Evolutionary conservation across 2,797 vertebrate genomes (phyloP), one percentile per base, ranked within the genome.

Genomic region (Coccyzus lansbergi): DNA sequence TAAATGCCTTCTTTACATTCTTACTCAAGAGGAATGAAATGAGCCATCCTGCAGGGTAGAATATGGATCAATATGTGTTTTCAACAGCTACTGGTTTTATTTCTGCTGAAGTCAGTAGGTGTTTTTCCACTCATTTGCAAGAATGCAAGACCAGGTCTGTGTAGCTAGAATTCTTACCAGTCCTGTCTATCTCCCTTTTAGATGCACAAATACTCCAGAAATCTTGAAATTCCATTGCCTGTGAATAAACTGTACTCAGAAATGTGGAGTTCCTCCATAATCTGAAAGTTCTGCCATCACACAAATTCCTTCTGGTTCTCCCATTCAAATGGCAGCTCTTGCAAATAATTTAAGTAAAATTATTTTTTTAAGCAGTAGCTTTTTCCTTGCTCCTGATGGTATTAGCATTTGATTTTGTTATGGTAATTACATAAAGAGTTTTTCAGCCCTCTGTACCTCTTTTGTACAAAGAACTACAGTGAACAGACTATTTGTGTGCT

Each of bases 81-180:
- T 79, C 48, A 69, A 9, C 0, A 2, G 33, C 29, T 90, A 4
- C 24, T 82, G 33, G 22, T 58, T 83, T 92, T 67, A 65, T 90
- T 90, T 76, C 56, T 29, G 28, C 9, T n/a, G 31, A 80, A 90
- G 49, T 68, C 53, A 72, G 65, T 25, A 68, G 15, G n/a, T 62
- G 60, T 81, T 80, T 83, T 89, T 65, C n/a, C 72, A 78, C 58
- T 85, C 28, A 59, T 92, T 94, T 92, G 64, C 62, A 78, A 15
- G n/a, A 83, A 15, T 12, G 16, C 15, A 80, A 33, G 53, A 71
- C 83, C 20, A 77, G 14, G 22, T 34, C 53, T n/a, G 69, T 25
- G 56, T 15, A 75, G 19, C 38, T 68, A 58, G 38, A 89, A 87
- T 68, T 83, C 46, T 2, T 48, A 55, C 44, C 44, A 19, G 0